A percentile compares a stretch with the other conserved stretches of the same genome.
These are phyloP conservation scores for Poecilia latipinna DNA, from an alignment of 2,113 vertebrate species.

Conservation along the genomic window DNA sequence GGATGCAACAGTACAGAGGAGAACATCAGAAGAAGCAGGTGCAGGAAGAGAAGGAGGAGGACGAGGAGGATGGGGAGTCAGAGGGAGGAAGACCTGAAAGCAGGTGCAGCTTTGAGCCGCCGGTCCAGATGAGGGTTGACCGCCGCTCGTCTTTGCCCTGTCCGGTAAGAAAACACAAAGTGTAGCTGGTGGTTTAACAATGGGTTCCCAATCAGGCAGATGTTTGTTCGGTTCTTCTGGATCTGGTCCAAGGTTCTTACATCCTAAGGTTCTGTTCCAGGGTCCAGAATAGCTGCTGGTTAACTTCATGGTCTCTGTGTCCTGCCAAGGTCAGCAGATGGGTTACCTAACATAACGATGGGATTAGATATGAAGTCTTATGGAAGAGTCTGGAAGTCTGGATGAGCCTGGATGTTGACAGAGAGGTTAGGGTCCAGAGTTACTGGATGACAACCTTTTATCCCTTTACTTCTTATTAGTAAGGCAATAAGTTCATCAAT, in stretches of 20 bases:
- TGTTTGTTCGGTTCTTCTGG: background rate
- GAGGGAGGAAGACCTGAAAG: constrained; percentile 50
- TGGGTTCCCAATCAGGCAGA: background rate
- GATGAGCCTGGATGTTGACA: background rate
- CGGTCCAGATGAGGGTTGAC: constrained; percentile 38
- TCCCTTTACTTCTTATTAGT: too few species aligned
- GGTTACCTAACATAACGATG: background rate
- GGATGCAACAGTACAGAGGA: constrained; percentile 59
- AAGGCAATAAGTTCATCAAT: background rate
- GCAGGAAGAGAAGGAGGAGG: background rate
- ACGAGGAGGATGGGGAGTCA: background rate
- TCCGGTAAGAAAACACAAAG: constrained; percentile 74
- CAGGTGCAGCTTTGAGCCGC: constrained; percentile 49
- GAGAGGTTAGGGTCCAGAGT: too few species aligned
- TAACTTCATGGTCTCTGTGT: background rate
- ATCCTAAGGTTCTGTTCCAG: too few species aligned
- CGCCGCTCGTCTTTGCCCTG: constrained; percentile 88
- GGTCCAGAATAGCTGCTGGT: background rate
- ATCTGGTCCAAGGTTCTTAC: background rate
- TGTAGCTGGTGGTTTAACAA: background rate
- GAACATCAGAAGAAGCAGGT: constrained; percentile 12
- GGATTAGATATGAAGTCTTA: background rate
- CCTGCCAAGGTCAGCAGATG: background rate
- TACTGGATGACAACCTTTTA: too few species aligned
- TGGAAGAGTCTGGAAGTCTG: background rate